Evolutionary conservation across 2,113 vertebrate genomes (phyloP).

Genomic region (Rhea pennata): DNA sequence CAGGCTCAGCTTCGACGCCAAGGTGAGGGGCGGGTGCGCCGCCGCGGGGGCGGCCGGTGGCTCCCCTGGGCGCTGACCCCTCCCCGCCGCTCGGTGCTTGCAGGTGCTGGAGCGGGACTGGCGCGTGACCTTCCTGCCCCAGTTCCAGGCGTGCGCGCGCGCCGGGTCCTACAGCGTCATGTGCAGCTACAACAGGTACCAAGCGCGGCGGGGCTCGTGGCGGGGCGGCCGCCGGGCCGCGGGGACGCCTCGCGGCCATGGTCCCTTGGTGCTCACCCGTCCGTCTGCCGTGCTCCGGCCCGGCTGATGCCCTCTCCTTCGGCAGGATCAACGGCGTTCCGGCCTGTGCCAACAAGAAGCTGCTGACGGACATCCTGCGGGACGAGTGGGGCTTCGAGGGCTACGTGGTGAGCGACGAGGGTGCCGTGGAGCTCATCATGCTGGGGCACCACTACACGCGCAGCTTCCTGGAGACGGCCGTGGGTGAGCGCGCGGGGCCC

Average conservation of each 20-base stretch:
- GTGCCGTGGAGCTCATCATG: conserved; percentile 72
- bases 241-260: too few relatives aligned
- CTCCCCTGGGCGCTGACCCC: background rate
- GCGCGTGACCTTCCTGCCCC: conserved; percentile 73
- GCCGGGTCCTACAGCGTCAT: conserved; percentile 75
- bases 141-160: conserved; percentile 65
- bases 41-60: rapidly evolving
- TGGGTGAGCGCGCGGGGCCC: background rate
- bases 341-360: conserved; percentile 69
- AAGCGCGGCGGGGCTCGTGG: rapidly evolving
- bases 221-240: background rate
- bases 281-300: background rate
- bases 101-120: conserved; percentile 73
- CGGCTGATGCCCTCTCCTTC: background rate
- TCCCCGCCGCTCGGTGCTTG: rapidly evolving
- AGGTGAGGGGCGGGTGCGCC: rapidly evolving
- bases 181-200: conserved; percentile 77
- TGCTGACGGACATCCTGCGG: conserved; percentile 69
- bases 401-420: conserved; percentile 74
- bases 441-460: conserved; percentile 54
- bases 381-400: conserved; percentile 73
- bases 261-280: too few relatives aligned
- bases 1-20: conserved; percentile 62
- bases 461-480: conserved; percentile 63
- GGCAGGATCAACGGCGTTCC: conserved; percentile 70